Percentiles rank a stretch among this genome's conserved stretches.
Conservation (phyloP, 2,113 vertebrate genomes). For the Clarias magur region DNA sequence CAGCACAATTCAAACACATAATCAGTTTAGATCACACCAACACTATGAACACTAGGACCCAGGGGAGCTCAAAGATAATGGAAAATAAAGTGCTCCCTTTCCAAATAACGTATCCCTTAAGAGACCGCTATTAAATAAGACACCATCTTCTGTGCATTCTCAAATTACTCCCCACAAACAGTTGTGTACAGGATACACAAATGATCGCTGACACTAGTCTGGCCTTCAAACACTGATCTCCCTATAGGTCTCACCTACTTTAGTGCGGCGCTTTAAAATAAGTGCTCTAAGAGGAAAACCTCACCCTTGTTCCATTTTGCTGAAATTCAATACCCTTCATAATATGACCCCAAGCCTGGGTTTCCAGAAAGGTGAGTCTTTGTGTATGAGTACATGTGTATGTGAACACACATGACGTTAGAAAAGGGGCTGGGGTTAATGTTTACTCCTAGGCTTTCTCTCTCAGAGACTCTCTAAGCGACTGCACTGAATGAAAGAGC, state of each 20-base stretch:
- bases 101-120: constrained; percentile 61
- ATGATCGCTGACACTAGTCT: not conserved
- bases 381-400: not conserved
- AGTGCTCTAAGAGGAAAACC: constrained; percentile 16
- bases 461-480: constrained; percentile 17
- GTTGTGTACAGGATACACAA: not conserved
- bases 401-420: not conserved
- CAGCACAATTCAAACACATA: not conserved
- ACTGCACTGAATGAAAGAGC: constrained; percentile 53
- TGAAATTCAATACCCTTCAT: constrained; percentile 32
- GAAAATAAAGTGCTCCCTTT: constrained; percentile 62
- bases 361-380: constrained; percentile 30
- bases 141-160: constrained; percentile 57
- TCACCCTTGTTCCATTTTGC: constrained; percentile 13
- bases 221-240: not conserved
- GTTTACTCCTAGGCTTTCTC: not conserved
- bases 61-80: constrained; percentile 51
- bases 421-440: not conserved
- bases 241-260: constrained; percentile 6
- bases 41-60: constrained; percentile 4
- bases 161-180: constrained; percentile 48
- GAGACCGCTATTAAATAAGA: constrained; percentile 62
- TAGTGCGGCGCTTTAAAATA: not conserved
- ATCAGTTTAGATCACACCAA: not conserved
- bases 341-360: constrained; percentile 19